Evolutionary conservation across 2,113 vertebrate species (phyloP), one percentile per base, ranked within the genome.

Genomic region (Cichladusa arquata): DNA sequence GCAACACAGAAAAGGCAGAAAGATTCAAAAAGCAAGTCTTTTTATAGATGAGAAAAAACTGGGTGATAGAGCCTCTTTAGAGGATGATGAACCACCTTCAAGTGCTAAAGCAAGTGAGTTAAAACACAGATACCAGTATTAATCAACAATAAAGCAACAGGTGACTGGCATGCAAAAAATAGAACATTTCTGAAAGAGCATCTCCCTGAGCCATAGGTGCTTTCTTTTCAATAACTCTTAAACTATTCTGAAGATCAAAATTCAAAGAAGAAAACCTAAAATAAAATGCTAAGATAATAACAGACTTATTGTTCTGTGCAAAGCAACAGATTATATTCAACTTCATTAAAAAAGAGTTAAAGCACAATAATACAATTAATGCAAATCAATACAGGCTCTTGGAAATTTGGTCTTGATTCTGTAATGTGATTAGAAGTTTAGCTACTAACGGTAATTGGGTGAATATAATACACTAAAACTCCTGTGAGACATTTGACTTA

Each of bases 401-500:
- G 50, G 77, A 95, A 94, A 83, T 91, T 83, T 83, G 71, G 44
- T 90, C 53, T 91, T 82, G 40, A 38, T 47, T 66, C 34, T 57
- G 38, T 74, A 90, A 90, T 62, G 16, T 62, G 42, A 90, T 95
- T 94, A 93, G 50, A 72, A 90, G 26, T 93, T 92, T 86, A 83
- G 58, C 60, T 58, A 45, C 66, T 77, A 81, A 90, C 88, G 36
- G 12, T 71, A 88, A 93, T 92, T 90, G 25, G 51, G 57, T 69
- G 81, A 86, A 61, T 77, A 81, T 40, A 70, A 86, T 54, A 73
- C 42, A 65, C 33, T 83, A 82, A 94, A 81, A 86, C 20, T 92
- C 90, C 94, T 94, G 56, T 66, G 90, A 94, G 76, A 53, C 86
- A 70, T 83, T 92, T 91, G 69, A 88, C 61, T 95, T 78, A 58